phyloP scores from a whole-genome alignment of 2,113 vertebrate species.

The Columba janthina region DNA sequence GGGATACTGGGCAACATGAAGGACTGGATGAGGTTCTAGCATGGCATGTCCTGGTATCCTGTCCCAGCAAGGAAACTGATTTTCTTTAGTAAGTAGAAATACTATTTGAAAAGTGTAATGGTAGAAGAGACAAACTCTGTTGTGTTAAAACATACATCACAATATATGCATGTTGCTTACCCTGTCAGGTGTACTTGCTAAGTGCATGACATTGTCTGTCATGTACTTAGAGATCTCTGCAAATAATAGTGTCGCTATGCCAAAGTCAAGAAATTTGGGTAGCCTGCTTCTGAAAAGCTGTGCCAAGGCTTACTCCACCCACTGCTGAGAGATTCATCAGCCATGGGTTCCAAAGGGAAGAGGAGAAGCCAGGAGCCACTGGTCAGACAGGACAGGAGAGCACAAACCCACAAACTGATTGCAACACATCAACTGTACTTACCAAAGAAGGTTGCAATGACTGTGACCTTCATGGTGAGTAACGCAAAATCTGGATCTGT shows the following conservation, averaged over 20 bases:
- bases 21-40: rapidly evolving
- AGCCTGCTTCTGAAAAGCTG: not conserved
- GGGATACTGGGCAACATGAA: not conserved
- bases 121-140: not conserved
- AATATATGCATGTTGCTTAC: not conserved
- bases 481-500: constrained; percentile 26
- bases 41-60: not conserved
- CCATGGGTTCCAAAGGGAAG: not conserved
- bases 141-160: not conserved
- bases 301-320: not conserved
- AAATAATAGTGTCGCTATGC: not conserved
- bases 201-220: not conserved
- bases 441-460: constrained; percentile 72
- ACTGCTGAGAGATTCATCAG: not conserved
- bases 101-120: not conserved
- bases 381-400: not conserved
- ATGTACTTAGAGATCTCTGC: not conserved
- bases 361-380: not conserved
- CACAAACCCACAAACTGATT: not conserved
- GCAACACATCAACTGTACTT: constrained; percentile 46
- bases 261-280: not conserved
- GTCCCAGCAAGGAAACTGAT: not conserved
- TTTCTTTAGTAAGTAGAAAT: not conserved
- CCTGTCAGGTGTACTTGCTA: not conserved
- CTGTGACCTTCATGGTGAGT: constrained; percentile 74